Percentiles rank a stretch among this genome's conserved stretches.
These are phyloP conservation scores for Malurus alboscapulatus DNA, from an alignment of 2,113 vertebrate genomes.

Conservation along the genomic window DNA sequence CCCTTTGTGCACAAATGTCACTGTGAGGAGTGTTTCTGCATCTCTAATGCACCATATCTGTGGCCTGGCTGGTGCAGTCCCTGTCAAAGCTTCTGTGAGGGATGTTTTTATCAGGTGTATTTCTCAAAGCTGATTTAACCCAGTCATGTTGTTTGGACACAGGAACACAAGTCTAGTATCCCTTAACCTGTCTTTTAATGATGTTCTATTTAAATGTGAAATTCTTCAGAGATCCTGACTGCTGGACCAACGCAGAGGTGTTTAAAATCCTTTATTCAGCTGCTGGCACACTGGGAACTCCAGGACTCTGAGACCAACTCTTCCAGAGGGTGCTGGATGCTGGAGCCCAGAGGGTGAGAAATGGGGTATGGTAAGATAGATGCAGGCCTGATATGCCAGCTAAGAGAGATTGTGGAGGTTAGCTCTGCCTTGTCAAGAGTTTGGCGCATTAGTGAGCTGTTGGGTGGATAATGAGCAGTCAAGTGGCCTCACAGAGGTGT, in stretches of 20 bases:
- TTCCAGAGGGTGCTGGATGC: neutral
- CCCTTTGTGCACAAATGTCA: neutral
- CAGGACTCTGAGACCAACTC: neutral
- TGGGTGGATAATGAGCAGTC: neutral
- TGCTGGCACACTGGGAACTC: neutral
- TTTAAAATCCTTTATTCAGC: neutral
- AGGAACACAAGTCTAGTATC: neutral
- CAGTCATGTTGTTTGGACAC: neutral
- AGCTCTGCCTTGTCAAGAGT: neutral
- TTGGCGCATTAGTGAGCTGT: neutral
- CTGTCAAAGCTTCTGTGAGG: neutral
- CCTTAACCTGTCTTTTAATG: neutral
- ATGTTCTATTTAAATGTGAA: neutral
- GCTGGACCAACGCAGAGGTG: neutral
- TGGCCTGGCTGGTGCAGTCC: neutral
- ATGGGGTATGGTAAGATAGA: neutral
- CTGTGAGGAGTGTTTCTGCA: neutral
- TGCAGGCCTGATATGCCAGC: neutral
- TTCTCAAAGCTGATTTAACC: neutral
- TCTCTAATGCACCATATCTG: neutral
- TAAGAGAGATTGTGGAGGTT: neutral
- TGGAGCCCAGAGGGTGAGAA: neutral
- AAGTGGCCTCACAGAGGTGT: neutral
- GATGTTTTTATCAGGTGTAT: neutral
- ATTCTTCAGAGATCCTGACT: neutral